Evolutionary conservation across 2,888 invertebrate species (phyloP).

Genomic region (Tipula vernalis): DNA sequence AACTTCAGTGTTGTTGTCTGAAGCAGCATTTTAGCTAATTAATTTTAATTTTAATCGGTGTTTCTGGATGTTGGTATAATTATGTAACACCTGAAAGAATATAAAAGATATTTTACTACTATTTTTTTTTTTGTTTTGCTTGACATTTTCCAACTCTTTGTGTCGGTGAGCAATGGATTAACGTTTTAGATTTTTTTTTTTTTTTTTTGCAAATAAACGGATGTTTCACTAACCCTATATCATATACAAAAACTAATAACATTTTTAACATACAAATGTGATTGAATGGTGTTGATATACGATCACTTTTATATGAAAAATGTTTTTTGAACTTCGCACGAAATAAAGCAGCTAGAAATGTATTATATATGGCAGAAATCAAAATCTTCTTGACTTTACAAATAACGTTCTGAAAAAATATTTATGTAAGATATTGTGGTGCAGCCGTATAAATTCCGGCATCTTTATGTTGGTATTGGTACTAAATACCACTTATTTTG

Average conservation of each 20-base stretch:
- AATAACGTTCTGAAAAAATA: not conserved
- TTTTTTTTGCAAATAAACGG: not conserved
- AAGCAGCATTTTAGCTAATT: no score
- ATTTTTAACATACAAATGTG: not conserved
- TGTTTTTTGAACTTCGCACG: not conserved
- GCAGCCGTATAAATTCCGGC: not conserved
- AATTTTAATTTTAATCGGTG: no score
- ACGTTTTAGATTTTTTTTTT: not conserved
- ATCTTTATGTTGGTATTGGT: not conserved
- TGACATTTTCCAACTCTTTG: no score
- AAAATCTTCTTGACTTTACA: not conserved
- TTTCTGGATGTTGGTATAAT: no score
- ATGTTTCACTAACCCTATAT: not conserved
- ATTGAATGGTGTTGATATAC: not conserved
- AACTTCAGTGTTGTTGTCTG: no score
- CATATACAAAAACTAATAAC: not conserved
- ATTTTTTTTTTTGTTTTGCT: no score
- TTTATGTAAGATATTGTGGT: not conserved
- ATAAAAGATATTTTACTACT: no score
- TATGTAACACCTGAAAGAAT: no score
- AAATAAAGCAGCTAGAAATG: constrained; percentile 4
- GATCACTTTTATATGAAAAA: not conserved
- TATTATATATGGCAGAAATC: not conserved
- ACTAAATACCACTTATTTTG: not conserved
- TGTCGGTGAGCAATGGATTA: not conserved